phyloP scores from a whole-genome alignment of 2,888 invertebrate genomes.

The Cryptocheilus praepositus region DNA sequence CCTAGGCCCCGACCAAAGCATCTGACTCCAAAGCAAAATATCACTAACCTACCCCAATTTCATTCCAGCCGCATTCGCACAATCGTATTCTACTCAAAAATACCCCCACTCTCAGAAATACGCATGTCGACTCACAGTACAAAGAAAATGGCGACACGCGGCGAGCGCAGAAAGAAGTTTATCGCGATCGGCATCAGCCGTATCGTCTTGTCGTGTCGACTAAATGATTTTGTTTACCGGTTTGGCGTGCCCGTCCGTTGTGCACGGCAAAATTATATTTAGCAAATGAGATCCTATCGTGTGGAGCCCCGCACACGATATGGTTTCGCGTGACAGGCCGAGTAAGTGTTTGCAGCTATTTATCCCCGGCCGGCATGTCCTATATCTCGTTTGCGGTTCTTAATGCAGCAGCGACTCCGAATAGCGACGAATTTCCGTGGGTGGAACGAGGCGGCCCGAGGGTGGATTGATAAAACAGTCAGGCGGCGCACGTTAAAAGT shows the following conservation, averaged over 20 bases:
- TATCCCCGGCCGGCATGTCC: conserved; percentile 28
- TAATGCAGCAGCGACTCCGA: conserved; percentile 15
- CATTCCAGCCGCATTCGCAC: no score
- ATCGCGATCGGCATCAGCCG: no score
- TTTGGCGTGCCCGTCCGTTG: conserved; percentile 9
- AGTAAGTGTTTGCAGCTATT: conserved; percentile 41
- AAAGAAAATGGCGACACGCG: no score
- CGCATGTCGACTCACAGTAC: no score
- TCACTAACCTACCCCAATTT: no score
- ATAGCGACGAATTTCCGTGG: not conserved
- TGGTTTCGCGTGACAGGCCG: conserved; percentile 47
- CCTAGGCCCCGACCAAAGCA: no score
- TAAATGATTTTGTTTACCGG: conserved; percentile 50
- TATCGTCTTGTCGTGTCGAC: no score
- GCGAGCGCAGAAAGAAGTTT: no score
- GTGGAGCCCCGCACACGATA: conserved; percentile 25
- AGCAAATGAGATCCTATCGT: conserved; percentile 48
- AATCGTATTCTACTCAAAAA: no score
- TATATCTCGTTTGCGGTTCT: conserved; percentile 29
- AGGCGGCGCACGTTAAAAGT: not conserved
- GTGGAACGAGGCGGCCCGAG: not conserved
- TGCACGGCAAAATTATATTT: conserved; percentile 48
- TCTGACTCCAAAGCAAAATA: no score
- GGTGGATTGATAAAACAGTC: not conserved
- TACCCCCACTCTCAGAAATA: no score